Percentiles rank a stretch among this genome's conserved stretches.
Evolutionary conservation across 2,113 vertebrate genomes (phyloP).

Genomic region (Gopherus evgoodei): DNA sequence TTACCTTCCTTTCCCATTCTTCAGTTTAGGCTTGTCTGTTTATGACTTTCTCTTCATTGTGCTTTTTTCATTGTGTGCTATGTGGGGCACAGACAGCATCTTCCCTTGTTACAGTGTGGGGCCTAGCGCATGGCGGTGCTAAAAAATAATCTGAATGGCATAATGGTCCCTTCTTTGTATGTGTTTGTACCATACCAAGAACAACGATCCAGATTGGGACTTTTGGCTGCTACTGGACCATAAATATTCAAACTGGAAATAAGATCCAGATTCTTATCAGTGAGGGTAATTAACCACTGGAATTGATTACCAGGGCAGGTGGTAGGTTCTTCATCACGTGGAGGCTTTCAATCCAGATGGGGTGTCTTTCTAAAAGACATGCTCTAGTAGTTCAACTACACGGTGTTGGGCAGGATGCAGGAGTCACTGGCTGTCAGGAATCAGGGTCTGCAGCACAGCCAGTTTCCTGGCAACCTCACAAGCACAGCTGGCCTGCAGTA

Average conservation of each 20-base stretch:
- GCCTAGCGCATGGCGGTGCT: not conserved
- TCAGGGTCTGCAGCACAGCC: not conserved
- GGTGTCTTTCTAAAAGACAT: not conserved
- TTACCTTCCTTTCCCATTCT: not conserved
- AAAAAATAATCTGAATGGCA: not conserved
- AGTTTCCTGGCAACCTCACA: not conserved
- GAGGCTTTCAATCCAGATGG: not conserved
- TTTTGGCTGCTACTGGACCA: not conserved
- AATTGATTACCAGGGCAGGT: slow-evolving; percentile 32
- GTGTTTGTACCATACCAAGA: not conserved
- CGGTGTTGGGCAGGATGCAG: not conserved
- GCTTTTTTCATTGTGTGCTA: not conserved
- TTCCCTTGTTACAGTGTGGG: not conserved
- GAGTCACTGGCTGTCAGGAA: no score
- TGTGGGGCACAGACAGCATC: fast-evolving
- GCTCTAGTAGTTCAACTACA: not conserved
- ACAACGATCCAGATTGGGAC: not conserved
- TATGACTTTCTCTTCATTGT: not conserved
- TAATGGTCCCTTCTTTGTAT: not conserved
- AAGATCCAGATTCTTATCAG: not conserved
- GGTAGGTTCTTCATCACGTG: not conserved
- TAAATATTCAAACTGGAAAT: not conserved
- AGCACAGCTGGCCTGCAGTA: not conserved
- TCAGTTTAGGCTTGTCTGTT: not conserved
- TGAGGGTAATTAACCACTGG: slow-evolving; percentile 19